Evolutionary conservation across 2,113 vertebrate genomes (phyloP).

Genomic region (Parotia lawesii): DNA sequence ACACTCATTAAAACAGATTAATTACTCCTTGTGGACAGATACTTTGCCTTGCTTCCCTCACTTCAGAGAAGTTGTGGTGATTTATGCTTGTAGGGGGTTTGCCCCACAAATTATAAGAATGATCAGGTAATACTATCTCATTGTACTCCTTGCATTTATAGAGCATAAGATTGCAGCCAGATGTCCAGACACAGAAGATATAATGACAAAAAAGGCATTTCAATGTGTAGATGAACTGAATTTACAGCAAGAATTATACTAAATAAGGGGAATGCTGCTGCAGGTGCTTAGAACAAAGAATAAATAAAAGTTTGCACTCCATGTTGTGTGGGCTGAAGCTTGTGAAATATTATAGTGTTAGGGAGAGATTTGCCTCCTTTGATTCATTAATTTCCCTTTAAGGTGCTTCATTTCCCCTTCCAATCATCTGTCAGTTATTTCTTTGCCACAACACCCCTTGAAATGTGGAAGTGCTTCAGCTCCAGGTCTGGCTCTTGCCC

Average conservation of each 20-base stretch:
- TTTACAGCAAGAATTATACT: not conserved
- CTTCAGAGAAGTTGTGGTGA: not conserved
- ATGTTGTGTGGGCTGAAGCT: not conserved
- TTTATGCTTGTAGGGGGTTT: not conserved
- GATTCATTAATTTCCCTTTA: constrained; percentile 48
- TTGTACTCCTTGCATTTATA: not conserved
- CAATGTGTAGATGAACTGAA: not conserved
- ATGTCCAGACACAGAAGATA: not conserved
- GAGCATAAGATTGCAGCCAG: not conserved
- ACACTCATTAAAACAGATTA: not conserved
- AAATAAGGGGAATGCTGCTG: not conserved
- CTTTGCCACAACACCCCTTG: constrained; percentile 8
- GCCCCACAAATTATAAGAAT: not conserved
- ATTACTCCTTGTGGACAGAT: not conserved
- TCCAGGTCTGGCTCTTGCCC: constrained; percentile 38
- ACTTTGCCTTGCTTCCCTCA: not conserved
- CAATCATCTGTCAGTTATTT: not conserved
- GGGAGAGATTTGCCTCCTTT: constrained; percentile 22
- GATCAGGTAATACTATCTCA: not conserved
- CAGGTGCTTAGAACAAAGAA: not conserved
- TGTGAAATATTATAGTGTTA: not conserved
- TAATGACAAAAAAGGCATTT: not conserved
- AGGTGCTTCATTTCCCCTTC: constrained; percentile 36
- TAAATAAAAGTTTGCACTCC: not conserved
- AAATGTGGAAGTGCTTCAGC: constrained; percentile 47